Evolutionary conservation across 2,888 invertebrate species (phyloP), one percentile per base, ranked within the genome.

Genomic region (Punctoribates punctum): DNA sequence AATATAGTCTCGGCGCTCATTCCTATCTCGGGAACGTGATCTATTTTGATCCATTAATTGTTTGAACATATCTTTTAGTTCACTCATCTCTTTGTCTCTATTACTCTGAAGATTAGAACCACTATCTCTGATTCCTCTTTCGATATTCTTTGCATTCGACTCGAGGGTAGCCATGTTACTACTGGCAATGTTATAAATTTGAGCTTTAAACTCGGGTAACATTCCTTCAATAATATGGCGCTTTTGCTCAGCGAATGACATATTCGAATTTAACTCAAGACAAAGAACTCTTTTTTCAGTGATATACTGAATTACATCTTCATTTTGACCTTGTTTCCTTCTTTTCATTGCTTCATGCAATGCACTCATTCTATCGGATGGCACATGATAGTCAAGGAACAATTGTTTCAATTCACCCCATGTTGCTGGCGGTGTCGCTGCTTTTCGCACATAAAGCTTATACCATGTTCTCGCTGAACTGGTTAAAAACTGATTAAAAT

Each of bases 281-380:
- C 67, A 67, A 9, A 38, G 13, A 3, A 67, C 20, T 6, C 17
- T n/a, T 13, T 67, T 67, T 20, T 67, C 67, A 4, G 67, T 67
- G 17, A 67, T 38, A 13, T 67, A 67, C 13, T 67, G 67, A 3
- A n/a, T 38, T 2, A 67, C 67, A 17, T 67, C 67, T 38, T 67
- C 67, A 38, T 17, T 20, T n/a, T n/a, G n/a, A 8, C 38, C 20
- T 67, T 67, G 67, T 15, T n/a, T 38, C n/a, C 67, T 27, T 1
- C 38, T 67, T 4, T 20, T 29, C 67, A 67, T 67, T 20, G 17
- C 3, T 20, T 38, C n/a, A n/a, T 42, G 9, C 20, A 67, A 38
- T 15, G 38, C 25, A 6, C 38, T 17, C 1, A n/a, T 3, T 3
- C 67, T 5, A 29, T 67, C 67, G 9, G 17, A 11, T n/a, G 67